Percentiles rank a stretch among this genome's conserved stretches.
phyloP scores from a whole-genome alignment of 64 coral and sea anemone species.

The Acropora yongei region DNA sequence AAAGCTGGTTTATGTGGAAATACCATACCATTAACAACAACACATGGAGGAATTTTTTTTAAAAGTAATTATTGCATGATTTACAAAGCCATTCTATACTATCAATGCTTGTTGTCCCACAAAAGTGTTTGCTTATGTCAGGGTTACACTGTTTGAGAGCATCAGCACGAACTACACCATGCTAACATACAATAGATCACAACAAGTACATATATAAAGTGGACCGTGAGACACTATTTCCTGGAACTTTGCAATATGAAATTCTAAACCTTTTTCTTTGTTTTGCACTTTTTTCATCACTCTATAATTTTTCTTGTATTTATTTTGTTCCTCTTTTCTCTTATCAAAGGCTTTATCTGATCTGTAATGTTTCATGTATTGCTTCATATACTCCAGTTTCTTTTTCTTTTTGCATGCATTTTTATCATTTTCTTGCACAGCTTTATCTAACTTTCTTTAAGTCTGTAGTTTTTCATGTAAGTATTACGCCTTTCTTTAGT shows the following conservation, averaged over 20 bases:
- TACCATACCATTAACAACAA: slow-evolving; percentile 23
- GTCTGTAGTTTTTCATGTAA: too few relatives aligned
- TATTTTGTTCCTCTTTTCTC: too few relatives aligned
- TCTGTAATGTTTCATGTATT: too few relatives aligned
- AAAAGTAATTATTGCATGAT: slow-evolving; percentile 14
- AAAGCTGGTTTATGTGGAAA: slow-evolving; percentile 55
- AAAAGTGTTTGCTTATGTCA: neutral
- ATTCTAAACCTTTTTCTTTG: neutral
- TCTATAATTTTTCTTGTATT: too few relatives aligned
- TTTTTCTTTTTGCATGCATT: too few relatives aligned
- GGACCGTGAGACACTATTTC: neutral
- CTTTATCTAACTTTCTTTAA: too few relatives aligned
- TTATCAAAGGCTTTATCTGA: too few relatives aligned
- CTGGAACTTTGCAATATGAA: neutral
- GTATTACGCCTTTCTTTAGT: too few relatives aligned
- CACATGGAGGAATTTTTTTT: slow-evolving; percentile 22
- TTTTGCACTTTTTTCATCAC: too few relatives aligned
- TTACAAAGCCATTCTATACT: slow-evolving; percentile 22
- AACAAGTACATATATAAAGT: slow-evolving; percentile 15
- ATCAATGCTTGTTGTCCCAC: neutral
- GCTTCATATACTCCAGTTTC: too few relatives aligned
- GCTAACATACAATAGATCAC: slow-evolving; percentile 5
- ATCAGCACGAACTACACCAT: slow-evolving; percentile 2
- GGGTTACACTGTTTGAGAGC: neutral
- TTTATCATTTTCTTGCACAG: too few relatives aligned